A percentile compares a stretch with the other conserved stretches of the same genome.
Evolutionary conservation across 2,888 invertebrate genomes (phyloP).

Genomic region (Laspeyria flexula): DNA sequence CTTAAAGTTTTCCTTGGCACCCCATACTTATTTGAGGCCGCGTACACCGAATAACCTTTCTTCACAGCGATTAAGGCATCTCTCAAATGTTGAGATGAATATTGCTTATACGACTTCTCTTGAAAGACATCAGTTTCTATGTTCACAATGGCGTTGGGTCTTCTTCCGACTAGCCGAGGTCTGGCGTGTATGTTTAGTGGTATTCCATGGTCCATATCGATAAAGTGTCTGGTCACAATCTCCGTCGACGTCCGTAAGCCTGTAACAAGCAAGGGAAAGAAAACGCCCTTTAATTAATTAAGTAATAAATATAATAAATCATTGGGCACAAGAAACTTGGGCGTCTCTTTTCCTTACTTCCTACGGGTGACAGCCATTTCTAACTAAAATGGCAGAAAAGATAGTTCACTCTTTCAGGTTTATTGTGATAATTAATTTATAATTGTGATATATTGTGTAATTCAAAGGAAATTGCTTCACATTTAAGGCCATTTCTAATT

Average conservation of each 20-base stretch:
- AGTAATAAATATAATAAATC: slow-evolving; percentile 13
- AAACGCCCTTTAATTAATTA: slow-evolving; percentile 63
- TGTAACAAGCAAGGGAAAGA: slow-evolving; percentile 83
- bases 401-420: background rate
- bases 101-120: slow-evolving; percentile 83
- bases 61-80: slow-evolving; percentile 83
- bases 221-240: slow-evolving; percentile 81
- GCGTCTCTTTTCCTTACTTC: slow-evolving; percentile 85
- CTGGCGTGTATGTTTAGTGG: slow-evolving; percentile 78
- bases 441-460: no score
- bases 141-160: slow-evolving; percentile 78
- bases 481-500: no score
- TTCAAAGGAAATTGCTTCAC: no score
- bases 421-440: no score
- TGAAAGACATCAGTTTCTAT: slow-evolving; percentile 82
- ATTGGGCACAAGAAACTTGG: slow-evolving; percentile 46
- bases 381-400: background rate
- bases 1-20: slow-evolving; percentile 84
- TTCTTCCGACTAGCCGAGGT: slow-evolving; percentile 73
- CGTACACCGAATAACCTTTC: slow-evolving; percentile 84
- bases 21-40: slow-evolving; percentile 84
- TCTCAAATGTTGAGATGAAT: slow-evolving; percentile 80
- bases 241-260: slow-evolving; percentile 80
- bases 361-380: slow-evolving; percentile 54
- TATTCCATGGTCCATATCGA: slow-evolving; percentile 79